Evolutionary conservation across 2,888 invertebrate genomes (phyloP).

Genomic region (Eupeodes luniger): DNA sequence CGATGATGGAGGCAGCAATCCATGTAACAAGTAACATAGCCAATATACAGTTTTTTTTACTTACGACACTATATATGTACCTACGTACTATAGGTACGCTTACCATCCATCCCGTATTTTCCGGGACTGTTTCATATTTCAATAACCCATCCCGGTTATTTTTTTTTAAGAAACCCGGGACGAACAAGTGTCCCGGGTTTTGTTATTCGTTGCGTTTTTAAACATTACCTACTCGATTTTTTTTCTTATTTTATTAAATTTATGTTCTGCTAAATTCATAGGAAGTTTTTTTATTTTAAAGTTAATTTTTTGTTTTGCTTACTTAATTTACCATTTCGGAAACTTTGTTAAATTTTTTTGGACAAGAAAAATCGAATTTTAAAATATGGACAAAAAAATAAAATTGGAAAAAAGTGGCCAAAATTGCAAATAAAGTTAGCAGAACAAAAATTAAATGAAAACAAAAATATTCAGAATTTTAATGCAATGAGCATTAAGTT

Average conservation of each 20-base stretch:
- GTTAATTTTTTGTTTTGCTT: conserved; percentile 3
- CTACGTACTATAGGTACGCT: conserved; percentile 7
- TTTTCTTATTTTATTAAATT: background rate
- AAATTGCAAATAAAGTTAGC: conserved; percentile 15
- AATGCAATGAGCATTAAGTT: conserved; percentile 2
- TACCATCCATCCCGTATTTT: conserved; percentile 4
- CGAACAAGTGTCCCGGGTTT: no score
- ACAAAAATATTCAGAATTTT: background rate
- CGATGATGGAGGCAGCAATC: no score
- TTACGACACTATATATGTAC: conserved; percentile 2
- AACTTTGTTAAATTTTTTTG: conserved; percentile 10
- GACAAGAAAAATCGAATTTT: conserved; percentile 7
- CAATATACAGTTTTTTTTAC: conserved; percentile 5
- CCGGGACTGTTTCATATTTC: conserved; percentile 9
- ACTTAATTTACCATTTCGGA: conserved; percentile 14
- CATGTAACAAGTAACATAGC: no score
- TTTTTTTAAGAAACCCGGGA: conserved; percentile 12
- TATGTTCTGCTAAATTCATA: conserved; percentile 5
- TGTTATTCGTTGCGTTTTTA: conserved; percentile 5
- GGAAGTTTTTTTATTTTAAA: conserved; percentile 11
- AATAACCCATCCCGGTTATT: conserved; percentile 9
- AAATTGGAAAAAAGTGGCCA: conserved; percentile 16
- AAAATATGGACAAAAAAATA: conserved; percentile 12
- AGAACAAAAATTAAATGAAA: conserved; percentile 16
- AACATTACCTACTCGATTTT: background rate